Evolutionary conservation across 1,140 invertebrate genomes (phyloP), one percentile per base, ranked within the genome.

Genomic region (Babylonia areolata): DNA sequence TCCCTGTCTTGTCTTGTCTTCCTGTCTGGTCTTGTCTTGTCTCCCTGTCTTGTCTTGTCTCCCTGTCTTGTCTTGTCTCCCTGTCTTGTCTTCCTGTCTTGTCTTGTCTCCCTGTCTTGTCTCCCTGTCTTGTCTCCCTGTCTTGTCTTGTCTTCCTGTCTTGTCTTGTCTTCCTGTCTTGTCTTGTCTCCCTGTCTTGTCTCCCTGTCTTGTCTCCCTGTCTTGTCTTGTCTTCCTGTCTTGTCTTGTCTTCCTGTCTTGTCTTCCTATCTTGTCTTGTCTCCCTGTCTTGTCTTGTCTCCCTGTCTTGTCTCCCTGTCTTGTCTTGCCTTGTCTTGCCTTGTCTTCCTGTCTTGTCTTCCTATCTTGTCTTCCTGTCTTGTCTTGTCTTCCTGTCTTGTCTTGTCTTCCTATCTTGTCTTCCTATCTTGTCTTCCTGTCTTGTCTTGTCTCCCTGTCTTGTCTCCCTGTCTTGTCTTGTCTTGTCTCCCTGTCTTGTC

Each of bases 141-240:
- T 82, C 80, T 81, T 33, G 37, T 31, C 20, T 81, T 80, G 33
- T 86, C 58, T 31, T 28, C 23, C 28, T 46, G 35, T 42, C 86
- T 75, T 37, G 73, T 54, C 78, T 51, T 58, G 31, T 78, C 75
- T 42, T 20, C 37, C 46, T 78, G 39, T 51, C 78, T 75, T 17
- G 6, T 28, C 9, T 71, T 46, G 11, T 54, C 23, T 54, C 73
- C 31, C 69, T 79, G 37, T 75, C 39, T 80, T 20, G n/a, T n/a
- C n/a, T n/a, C n/a, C n/a, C n/a, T n/a, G n/a, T n/a, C n/a, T n/a
- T n/a, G 9, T 51, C 46, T 51, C 46, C 20, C 46, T 51, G 46
- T 51, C 46, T 51, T 51, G 46, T 51, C 78, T 46, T 69, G 46
- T 78, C 35, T 71, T 46, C 20, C 28, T 80, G 42, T n/a, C n/a